Conservation (phyloP, 2,113 vertebrate genomes). For the Sinocyclocheilus anophthalmus region DNA sequence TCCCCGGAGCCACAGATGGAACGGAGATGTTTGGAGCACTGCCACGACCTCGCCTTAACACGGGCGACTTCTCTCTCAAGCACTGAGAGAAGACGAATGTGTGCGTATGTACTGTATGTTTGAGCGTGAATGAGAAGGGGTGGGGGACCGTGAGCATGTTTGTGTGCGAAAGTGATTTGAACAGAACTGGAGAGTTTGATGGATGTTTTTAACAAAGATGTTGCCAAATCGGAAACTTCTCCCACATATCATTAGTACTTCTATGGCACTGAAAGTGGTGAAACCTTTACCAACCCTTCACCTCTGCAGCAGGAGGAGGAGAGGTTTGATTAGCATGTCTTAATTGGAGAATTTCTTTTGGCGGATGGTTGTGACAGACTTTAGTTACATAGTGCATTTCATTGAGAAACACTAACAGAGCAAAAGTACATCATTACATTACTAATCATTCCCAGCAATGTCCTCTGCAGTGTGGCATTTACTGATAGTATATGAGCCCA, state of each 20-base stretch:
- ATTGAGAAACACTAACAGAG: constrained; percentile 31
- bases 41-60: constrained; percentile 89
- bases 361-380: background rate
- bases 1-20: constrained; percentile 83
- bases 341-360: background rate
- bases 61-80: constrained; percentile 88
- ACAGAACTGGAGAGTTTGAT: constrained; percentile 34
- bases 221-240: constrained; percentile 28
- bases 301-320: background rate
- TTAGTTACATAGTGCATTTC: constrained; percentile 11
- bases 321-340: background rate
- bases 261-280: background rate
- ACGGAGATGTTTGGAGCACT: constrained; percentile 91
- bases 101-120: constrained; percentile 17
- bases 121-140: constrained; percentile 49
- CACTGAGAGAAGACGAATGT: constrained; percentile 64
- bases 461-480: constrained; percentile 1
- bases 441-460: background rate
- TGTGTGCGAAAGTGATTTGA: constrained; percentile 13
- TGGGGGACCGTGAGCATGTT: background rate
- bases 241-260: constrained; percentile 31
- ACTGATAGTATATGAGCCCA: background rate
- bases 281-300: constrained; percentile 8
- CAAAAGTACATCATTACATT: background rate
- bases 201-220: constrained; percentile 33